Percentiles rank a stretch among this genome's conserved stretches.
Evolutionary conservation across 2,888 invertebrate species (phyloP).

Genomic region (Bombylius major): DNA sequence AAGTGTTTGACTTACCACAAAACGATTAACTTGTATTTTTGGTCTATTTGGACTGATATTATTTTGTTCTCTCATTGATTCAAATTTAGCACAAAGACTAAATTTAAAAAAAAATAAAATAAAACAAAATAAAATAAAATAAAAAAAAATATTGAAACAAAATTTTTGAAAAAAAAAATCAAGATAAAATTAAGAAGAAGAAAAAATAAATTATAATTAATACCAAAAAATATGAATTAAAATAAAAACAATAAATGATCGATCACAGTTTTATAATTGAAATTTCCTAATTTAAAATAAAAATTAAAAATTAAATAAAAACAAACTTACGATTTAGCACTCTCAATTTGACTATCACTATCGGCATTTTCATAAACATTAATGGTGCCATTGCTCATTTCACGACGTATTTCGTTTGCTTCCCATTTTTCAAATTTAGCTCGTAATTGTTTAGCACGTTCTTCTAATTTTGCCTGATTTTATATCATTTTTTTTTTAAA

Average conservation of each 20-base stretch:
- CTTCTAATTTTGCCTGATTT: conserved; percentile 53
- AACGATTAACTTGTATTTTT: conserved; percentile 71
- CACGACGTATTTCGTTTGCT: conserved; percentile 48
- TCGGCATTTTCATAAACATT: conserved; percentile 41
- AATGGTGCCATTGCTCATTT: conserved; percentile 37
- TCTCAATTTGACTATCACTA: conserved; percentile 69
- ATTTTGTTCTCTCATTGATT: conserved; percentile 57
- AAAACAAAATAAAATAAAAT: conserved; percentile 1
- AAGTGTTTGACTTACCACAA: conserved; percentile 61
- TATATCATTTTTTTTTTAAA: not conserved
- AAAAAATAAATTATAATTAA: not conserved
- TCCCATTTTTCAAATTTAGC: conserved; percentile 86
- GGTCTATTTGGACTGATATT: conserved; percentile 39
- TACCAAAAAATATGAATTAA: not conserved
- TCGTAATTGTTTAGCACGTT: conserved; percentile 69
- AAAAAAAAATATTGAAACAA: not conserved
- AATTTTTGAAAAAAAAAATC: not conserved
- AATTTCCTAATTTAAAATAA: too few species aligned
- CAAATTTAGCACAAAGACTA: conserved; percentile 76
- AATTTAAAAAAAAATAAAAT: conserved; percentile 17
- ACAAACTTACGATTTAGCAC: conserved; percentile 56
- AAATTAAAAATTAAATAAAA: not conserved
- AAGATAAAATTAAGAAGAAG: not conserved
- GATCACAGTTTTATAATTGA: too few species aligned
- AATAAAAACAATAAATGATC: too few species aligned